Evolutionary conservation across 2,797 vertebrate species (phyloP).

Genomic region (Tamandua tetradactyla): DNA sequence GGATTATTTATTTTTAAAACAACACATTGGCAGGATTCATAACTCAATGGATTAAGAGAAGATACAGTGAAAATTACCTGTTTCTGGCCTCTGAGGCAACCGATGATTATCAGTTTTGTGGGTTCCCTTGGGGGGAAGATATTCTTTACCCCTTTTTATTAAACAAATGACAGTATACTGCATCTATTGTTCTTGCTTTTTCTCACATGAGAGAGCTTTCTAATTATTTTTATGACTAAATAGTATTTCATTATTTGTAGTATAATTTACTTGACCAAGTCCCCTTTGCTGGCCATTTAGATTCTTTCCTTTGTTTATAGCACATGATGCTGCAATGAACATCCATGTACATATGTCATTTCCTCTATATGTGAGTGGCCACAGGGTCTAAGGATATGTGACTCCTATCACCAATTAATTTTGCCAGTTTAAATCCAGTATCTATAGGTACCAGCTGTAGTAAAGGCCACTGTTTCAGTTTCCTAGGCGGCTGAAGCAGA

Average conservation of each 20-base stretch:
- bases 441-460: not conserved
- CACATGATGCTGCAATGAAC: not conserved
- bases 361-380: not conserved
- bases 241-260: not conserved
- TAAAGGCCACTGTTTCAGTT: too few relatives aligned
- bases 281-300: not conserved
- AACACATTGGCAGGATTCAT: not conserved
- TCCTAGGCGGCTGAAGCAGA: too few relatives aligned
- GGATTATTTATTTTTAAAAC: not conserved
- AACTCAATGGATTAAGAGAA: not conserved
- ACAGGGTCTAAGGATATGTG: not conserved
- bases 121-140: not conserved
- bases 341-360: not conserved
- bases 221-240: slow-evolving; percentile 16
- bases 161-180: not conserved
- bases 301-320: not conserved
- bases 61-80: not conserved
- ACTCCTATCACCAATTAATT: not conserved
- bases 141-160: not conserved
- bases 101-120: not conserved
- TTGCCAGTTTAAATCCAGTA: not conserved
- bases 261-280: not conserved
- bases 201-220: not conserved
- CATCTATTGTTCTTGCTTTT: not conserved
- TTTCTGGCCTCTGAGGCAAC: not conserved